These are phyloP conservation scores for Cherax destructor DNA, from an alignment of 1,140 invertebrate genomes.

Conservation along the genomic window DNA sequence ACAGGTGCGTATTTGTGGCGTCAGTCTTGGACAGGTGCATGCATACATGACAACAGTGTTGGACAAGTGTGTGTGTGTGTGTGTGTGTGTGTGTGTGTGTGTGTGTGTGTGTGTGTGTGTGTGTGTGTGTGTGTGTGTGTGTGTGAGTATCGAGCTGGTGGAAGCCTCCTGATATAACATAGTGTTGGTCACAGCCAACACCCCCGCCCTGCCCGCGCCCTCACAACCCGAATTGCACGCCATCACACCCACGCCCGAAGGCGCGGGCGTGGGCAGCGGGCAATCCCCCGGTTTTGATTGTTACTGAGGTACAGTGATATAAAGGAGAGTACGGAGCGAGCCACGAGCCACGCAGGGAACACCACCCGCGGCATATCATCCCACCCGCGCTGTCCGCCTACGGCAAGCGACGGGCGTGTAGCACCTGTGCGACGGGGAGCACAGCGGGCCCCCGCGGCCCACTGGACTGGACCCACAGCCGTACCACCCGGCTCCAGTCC, in stretches of 20 bases:
- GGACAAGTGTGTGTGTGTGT: too few species aligned
- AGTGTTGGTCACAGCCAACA: conserved; percentile 52
- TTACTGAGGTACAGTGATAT: conserved; percentile 63
- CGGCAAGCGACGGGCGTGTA: conserved; percentile 28
- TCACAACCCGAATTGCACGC: conserved; percentile 39
- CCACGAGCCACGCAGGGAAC: conserved; percentile 18
- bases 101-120: background rate
- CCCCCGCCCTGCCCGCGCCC: conserved; percentile 51
- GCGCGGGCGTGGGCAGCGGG: background rate
- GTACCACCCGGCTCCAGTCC: conserved; percentile 7
- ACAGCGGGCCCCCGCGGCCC: conserved; percentile 25
- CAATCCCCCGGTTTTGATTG: conserved; percentile 58
- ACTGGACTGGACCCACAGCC: conserved; percentile 20
- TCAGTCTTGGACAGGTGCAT: too few species aligned
- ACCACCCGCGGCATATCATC: conserved; percentile 39
- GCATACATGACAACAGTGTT: too few species aligned
- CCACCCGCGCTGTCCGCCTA: conserved; percentile 6
- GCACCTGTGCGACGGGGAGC: conserved; percentile 43
- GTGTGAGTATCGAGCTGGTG: background rate
- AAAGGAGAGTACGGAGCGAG: conserved; percentile 33
- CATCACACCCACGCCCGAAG: background rate
- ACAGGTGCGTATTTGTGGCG: too few species aligned
- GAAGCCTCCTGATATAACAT: conserved; percentile 52
- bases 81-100: too few species aligned
- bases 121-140: background rate